These are phyloP conservation scores for Nasonovia ribisnigri DNA, from an alignment of 2,888 invertebrate genomes.

Conservation along the genomic window DNA sequence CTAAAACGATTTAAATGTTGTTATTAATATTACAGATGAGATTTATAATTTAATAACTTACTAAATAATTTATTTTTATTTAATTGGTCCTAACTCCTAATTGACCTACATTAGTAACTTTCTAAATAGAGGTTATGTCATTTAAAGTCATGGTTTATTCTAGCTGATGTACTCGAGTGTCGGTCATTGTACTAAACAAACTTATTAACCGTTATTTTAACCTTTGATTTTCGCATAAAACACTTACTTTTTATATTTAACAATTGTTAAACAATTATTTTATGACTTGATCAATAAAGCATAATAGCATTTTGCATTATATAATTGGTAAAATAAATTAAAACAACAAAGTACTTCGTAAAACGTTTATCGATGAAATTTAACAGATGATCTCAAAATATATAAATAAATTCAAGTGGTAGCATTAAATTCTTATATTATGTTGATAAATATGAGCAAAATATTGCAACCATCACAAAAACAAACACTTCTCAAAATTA, in stretches of 20 bases:
- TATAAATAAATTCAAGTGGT: conserved; percentile 7
- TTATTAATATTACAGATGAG: not conserved
- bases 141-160: conserved; percentile 41
- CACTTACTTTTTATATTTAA: conserved; percentile 6
- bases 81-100: conserved; percentile 35
- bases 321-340: not conserved
- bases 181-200: conserved; percentile 44
- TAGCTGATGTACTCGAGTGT: not conserved
- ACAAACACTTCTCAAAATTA: not conserved
- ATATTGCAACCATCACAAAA: not conserved
- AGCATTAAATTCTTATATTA: not conserved
- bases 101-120: conserved; percentile 54
- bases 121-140: conserved; percentile 57
- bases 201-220: conserved; percentile 52
- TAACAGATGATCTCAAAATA: not conserved
- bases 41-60: not conserved
- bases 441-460: not conserved
- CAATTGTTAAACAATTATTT: not conserved
- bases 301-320: not conserved
- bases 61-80: conserved; percentile 42
- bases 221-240: conserved; percentile 38
- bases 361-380: conserved; percentile 21
- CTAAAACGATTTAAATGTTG: not conserved
- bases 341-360: not conserved
- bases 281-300: not conserved